Percentiles rank a stretch among this genome's conserved stretches.
Evolutionary conservation across 2,113 vertebrate genomes (phyloP).

Genomic region (Sceloporus undulatus): DNA sequence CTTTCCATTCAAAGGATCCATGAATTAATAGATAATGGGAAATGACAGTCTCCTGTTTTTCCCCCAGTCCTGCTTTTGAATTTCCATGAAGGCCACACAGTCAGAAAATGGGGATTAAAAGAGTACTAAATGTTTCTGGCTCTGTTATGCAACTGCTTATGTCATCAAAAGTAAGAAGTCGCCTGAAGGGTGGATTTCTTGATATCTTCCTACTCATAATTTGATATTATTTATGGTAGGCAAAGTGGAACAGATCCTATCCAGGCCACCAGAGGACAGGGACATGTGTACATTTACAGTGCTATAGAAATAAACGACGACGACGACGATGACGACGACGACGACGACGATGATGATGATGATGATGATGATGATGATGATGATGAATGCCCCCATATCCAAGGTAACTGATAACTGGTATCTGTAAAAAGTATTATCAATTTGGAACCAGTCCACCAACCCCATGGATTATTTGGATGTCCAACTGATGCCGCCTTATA

Average conservation of each 20-base stretch:
- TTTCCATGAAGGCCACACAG: no score
- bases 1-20: background rate
- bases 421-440: background rate
- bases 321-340: no score
- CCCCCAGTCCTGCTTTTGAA: background rate
- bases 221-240: background rate
- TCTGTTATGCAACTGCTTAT: background rate
- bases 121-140: background rate
- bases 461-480: background rate
- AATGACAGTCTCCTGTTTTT: background rate
- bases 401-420: no score
- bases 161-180: background rate
- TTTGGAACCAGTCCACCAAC: background rate
- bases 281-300: no score
- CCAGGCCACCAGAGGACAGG: no score
- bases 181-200: background rate
- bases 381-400: no score
- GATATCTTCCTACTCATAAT: background rate
- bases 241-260: background rate
- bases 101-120: background rate
- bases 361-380: no score
- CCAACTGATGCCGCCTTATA: background rate
- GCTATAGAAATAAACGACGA: no score
- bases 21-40: background rate
- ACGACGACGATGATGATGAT: no score